phyloP scores from a whole-genome alignment of 2,888 invertebrate genomes.

The Dysmachus trigonus region DNA sequence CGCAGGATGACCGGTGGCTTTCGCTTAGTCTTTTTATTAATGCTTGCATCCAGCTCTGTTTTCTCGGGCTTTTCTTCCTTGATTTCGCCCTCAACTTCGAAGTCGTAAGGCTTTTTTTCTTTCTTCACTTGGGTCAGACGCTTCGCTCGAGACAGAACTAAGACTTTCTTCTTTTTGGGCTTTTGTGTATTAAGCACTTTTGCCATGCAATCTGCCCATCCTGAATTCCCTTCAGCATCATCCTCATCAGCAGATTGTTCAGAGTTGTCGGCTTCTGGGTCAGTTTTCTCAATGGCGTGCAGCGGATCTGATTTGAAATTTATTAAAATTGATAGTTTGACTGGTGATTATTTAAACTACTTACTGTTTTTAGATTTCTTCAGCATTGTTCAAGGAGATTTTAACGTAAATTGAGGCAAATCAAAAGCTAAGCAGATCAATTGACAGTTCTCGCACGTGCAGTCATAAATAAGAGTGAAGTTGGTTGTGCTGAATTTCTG shows the following conservation, averaged over 20 bases:
- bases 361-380: background rate
- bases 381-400: background rate
- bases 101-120: slow-evolving; percentile 66
- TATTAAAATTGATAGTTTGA: background rate
- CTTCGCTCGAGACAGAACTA: slow-evolving; percentile 83
- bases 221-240: slow-evolving; percentile 66
- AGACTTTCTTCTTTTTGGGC: slow-evolving; percentile 77
- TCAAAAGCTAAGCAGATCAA: background rate
- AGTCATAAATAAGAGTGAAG: background rate
- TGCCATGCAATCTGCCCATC: slow-evolving; percentile 84
- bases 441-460: background rate
- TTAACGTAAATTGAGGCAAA: background rate
- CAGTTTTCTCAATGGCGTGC: background rate
- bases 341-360: background rate
- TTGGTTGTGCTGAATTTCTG: background rate
- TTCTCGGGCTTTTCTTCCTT: slow-evolving; percentile 64
- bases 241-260: slow-evolving; percentile 44
- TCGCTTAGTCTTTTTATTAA: slow-evolving; percentile 46
- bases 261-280: background rate
- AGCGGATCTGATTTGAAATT: background rate
- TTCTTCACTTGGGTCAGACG: slow-evolving; percentile 69
- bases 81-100: slow-evolving; percentile 74
- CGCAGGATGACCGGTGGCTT: slow-evolving; percentile 73
- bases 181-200: slow-evolving; percentile 80
- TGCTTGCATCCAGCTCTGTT: slow-evolving; percentile 54